Conservation (phyloP, 37 sponge, comb jelly and placozoan species). For the Theonella swinhoei region DNA sequence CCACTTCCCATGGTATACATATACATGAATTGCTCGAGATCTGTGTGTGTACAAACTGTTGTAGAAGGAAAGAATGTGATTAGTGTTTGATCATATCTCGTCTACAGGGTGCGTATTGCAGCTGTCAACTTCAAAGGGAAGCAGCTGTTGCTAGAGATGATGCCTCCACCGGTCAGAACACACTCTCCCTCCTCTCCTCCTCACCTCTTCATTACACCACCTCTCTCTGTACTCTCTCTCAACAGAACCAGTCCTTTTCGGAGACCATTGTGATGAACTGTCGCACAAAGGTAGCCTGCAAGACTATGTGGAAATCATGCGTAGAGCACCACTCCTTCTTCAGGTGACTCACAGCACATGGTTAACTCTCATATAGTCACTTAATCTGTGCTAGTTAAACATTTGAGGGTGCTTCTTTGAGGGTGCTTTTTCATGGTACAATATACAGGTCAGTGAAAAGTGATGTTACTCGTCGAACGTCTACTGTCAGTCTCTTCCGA, state of each 20-base stretch:
- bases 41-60: conserved; percentile 1
- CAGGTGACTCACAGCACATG: conserved; percentile 53
- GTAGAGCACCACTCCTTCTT: conserved; percentile 94
- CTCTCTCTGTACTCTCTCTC: too few relatives aligned
- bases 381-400: background rate
- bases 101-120: conserved; percentile 65
- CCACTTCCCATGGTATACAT: conserved; percentile 77
- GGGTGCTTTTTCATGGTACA: too few relatives aligned
- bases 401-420: too few relatives aligned
- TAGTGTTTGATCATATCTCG: background rate
- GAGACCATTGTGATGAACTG: conserved; percentile 71
- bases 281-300: conserved; percentile 67
- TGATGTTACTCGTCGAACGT: conserved; percentile 18
- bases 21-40: background rate
- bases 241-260: conserved; percentile 37
- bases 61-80: background rate
- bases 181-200: background rate
- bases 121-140: conserved; percentile 81
- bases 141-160: conserved; percentile 74
- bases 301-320: conserved; percentile 89
- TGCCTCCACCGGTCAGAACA: conserved; percentile 49
- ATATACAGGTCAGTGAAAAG: conserved; percentile 57
- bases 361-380: background rate
- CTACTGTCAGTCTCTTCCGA: conserved; percentile 63
- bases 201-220: background rate